phyloP scores from a whole-genome alignment of 2,797 vertebrate species.

The Helicolenus hilgendorfi region DNA sequence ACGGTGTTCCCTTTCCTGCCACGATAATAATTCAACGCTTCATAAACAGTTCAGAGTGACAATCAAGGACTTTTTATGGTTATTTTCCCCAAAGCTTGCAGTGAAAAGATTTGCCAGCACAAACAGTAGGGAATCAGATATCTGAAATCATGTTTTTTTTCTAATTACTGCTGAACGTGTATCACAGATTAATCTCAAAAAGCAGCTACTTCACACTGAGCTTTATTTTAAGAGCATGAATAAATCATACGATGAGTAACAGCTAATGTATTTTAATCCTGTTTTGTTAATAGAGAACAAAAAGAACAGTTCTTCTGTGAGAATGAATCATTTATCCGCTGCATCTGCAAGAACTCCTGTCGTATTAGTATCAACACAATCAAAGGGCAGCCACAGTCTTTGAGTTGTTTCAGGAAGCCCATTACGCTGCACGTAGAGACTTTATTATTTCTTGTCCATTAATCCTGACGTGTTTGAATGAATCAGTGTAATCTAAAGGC shows the following conservation, averaged over 20 bases:
- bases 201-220: background rate
- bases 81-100: background rate
- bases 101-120: background rate
- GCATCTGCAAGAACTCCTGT: slow-evolving; percentile 52
- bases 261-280: slow-evolving; percentile 11
- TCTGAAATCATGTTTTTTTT: background rate
- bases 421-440: slow-evolving; percentile 38
- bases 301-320: slow-evolving; percentile 17
- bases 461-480: slow-evolving; percentile 17
- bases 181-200: background rate
- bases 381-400: slow-evolving; percentile 43
- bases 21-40: background rate
- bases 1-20: background rate
- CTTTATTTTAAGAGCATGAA: slow-evolving; percentile 22
- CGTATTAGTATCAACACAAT: slow-evolving; percentile 49
- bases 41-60: background rate
- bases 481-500: slow-evolving; percentile 6
- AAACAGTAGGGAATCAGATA: background rate
- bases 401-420: slow-evolving; percentile 43
- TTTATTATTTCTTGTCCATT: slow-evolving; percentile 50
- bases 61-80: background rate
- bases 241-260: slow-evolving; percentile 15
- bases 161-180: background rate
- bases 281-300: slow-evolving; percentile 24
- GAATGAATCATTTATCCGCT: slow-evolving; percentile 61